Conservation (phyloP, 2,113 vertebrate genomes). For the Eulemur macaco region DNA sequence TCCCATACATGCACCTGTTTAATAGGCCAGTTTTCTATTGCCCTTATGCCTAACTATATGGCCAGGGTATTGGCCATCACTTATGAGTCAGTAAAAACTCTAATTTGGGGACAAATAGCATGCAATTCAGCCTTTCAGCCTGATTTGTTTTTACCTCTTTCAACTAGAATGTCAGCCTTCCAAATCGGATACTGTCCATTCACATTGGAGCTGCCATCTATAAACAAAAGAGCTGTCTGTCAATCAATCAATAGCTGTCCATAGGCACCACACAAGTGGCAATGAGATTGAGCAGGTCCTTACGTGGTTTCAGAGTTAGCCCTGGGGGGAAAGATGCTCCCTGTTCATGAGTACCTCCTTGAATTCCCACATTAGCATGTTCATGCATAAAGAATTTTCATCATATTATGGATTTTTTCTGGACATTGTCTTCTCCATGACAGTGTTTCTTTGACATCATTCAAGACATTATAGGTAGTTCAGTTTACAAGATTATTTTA, state of each 20-base stretch:
- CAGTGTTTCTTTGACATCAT: background rate
- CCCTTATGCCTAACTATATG: background rate
- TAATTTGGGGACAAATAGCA: background rate
- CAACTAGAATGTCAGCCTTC: background rate
- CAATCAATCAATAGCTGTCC: background rate
- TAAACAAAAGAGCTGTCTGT: background rate
- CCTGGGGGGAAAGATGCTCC: background rate
- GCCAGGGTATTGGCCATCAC: background rate
- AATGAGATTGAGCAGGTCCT: background rate
- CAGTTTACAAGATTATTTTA: background rate
- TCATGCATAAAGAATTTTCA: background rate
- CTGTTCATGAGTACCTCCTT: no score
- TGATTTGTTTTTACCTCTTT: background rate
- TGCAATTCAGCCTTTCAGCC: background rate
- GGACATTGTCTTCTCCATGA: background rate
- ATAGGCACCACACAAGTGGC: background rate
- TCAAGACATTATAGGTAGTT: background rate
- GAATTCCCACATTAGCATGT: background rate
- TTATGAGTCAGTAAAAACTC: background rate
- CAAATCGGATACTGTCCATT: background rate
- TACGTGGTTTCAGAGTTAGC: background rate
- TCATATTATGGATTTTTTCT: no score
- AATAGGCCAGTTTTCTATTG: background rate
- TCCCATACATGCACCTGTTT: background rate
- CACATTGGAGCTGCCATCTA: background rate